These are phyloP conservation scores for Odontocerum albicorne DNA, from an alignment of 2,888 invertebrate genomes.

Conservation along the genomic window DNA sequence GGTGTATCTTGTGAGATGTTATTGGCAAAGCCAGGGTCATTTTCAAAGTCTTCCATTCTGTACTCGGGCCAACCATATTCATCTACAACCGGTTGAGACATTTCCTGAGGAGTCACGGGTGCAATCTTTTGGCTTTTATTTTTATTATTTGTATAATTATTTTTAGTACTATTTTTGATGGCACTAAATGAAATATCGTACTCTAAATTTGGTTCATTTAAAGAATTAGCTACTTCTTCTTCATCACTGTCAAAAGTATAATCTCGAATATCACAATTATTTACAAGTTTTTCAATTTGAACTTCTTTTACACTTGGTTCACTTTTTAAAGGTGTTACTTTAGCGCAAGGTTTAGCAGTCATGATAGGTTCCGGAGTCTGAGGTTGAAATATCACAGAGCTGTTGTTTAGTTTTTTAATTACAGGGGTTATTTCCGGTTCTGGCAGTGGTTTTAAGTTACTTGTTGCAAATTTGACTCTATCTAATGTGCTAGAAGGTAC, in stretches of 20 bases:
- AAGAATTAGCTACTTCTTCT: conserved; percentile 8
- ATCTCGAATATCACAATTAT: not conserved
- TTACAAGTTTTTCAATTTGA: conserved; percentile 1
- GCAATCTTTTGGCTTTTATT: not conserved
- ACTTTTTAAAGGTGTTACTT: conserved; percentile 41
- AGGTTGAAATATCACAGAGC: conserved; percentile 52
- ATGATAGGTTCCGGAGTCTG: conserved; percentile 45
- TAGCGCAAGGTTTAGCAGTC: conserved; percentile 41
- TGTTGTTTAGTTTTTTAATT: conserved; percentile 40
- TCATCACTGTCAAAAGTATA: conserved; percentile 24
- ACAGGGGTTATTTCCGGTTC: conserved; percentile 38
- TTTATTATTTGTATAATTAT: conserved; percentile 10
- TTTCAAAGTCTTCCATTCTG: conserved; percentile 52
- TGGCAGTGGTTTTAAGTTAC: conserved; percentile 46
- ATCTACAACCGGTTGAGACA: conserved; percentile 43
- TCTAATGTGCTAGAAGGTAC: conserved; percentile 48
- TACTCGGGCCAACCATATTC: conserved; percentile 62
- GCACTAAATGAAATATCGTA: conserved; percentile 18
- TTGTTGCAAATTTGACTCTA: conserved; percentile 46
- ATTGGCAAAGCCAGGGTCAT: too few relatives aligned
- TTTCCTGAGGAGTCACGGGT: conserved; percentile 1
- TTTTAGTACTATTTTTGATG: conserved; percentile 3
- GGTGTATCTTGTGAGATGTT: too few relatives aligned
- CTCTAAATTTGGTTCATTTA: conserved; percentile 20
- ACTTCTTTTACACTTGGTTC: not conserved